These are phyloP conservation scores for Subacronicta megacephala DNA, from an alignment of 2,888 invertebrate genomes.

Conservation along the genomic window DNA sequence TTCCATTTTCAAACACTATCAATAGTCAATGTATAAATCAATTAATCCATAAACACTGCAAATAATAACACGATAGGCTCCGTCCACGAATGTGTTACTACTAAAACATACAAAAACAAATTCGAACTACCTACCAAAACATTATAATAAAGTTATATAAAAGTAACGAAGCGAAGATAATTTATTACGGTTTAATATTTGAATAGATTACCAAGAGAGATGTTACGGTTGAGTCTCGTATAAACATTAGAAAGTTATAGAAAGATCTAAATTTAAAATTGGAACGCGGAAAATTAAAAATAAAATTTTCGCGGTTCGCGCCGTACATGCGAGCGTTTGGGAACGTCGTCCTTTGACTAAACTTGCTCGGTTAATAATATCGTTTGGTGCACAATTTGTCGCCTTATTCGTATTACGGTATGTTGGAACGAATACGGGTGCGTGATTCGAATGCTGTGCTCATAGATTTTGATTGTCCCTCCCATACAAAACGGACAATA, in stretches of 20 bases:
- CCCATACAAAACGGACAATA: conserved; percentile 81
- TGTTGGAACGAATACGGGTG: conserved; percentile 85
- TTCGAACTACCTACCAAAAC: conserved; percentile 65
- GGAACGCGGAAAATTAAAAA: conserved; percentile 58
- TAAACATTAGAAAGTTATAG: conserved; percentile 72
- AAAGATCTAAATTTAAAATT: conserved; percentile 52
- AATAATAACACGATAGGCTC: conserved; percentile 69
- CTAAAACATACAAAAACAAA: conserved; percentile 77
- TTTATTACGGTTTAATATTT: conserved; percentile 73
- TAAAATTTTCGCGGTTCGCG: conserved; percentile 59
- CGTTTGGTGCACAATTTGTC: conserved; percentile 72
- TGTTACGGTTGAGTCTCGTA: conserved; percentile 60
- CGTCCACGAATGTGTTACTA: conserved; percentile 72
- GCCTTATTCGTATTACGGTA: conserved; percentile 87
- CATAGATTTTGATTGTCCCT: conserved; percentile 76
- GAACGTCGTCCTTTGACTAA: conserved; percentile 79
- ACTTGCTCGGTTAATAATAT: conserved; percentile 78
- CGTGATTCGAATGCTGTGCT: conserved; percentile 81
- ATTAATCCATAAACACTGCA: conserved; percentile 32
- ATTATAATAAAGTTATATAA: conserved; percentile 80
- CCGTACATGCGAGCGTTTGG: conserved; percentile 38
- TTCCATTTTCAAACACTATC: conserved; percentile 74
- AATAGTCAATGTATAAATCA: conserved; percentile 62
- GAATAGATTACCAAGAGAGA: conserved; percentile 64
- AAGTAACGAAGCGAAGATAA: conserved; percentile 77